Conservation (phyloP, 2,113 vertebrate genomes). For the Eubucco bourcierii region DNA sequence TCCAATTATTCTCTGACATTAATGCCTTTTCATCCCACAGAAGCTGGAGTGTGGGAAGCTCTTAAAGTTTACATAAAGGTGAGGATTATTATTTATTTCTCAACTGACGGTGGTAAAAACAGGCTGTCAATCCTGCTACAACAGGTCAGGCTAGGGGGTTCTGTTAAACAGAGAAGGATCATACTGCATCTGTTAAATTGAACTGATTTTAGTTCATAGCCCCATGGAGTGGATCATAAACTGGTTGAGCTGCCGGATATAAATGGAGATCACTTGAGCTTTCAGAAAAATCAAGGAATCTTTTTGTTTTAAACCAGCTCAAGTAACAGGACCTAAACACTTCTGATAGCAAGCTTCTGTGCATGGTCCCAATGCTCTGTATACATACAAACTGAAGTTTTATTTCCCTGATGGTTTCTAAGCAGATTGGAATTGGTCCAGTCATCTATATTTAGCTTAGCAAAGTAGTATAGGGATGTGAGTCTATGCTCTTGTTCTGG, state of each 20-base stretch:
- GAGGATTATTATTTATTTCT: constrained; percentile 43
- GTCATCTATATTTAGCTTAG: constrained; percentile 33
- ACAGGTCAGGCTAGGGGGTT: not conserved
- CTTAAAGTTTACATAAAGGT: constrained; percentile 70
- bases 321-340: not conserved
- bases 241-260: not conserved
- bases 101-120: not conserved
- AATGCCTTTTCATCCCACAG: constrained; percentile 63
- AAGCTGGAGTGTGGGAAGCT: constrained; percentile 64
- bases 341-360: not conserved
- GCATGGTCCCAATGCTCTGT: not conserved
- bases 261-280: not conserved
- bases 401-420: constrained; percentile 9
- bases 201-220: not conserved
- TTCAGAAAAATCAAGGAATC: not conserved
- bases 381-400: not conserved
- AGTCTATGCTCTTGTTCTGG: not conserved
- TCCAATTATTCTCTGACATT: constrained; percentile 71
- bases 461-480: not conserved
- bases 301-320: not conserved
- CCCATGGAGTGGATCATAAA: not conserved
- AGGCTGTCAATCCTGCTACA: not conserved
- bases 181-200: not conserved
- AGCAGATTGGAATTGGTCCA: constrained; percentile 34
- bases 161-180: not conserved